Evolutionary conservation across 2,113 vertebrate species (phyloP).

Genomic region (Castor canadensis): DNA sequence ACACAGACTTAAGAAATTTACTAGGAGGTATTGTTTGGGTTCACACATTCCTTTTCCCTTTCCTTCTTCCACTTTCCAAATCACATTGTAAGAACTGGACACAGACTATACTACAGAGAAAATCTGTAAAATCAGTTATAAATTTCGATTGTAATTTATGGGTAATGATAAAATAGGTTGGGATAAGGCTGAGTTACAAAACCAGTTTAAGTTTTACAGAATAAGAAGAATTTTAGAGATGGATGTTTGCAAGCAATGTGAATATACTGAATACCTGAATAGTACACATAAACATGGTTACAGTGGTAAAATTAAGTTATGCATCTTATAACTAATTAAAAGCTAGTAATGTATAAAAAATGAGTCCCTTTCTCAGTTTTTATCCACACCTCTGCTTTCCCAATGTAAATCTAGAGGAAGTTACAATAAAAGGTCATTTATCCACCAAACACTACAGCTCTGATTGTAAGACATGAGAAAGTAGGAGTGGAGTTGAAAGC

Average conservation of each 20-base stretch:
- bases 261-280: not conserved
- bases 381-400: not conserved
- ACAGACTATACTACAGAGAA: not conserved
- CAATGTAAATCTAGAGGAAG: not conserved
- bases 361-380: not conserved
- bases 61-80: not conserved
- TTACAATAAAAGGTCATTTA: too few species aligned
- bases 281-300: not conserved
- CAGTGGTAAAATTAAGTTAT: not conserved
- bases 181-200: not conserved
- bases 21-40: not conserved
- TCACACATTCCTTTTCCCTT: not conserved
- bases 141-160: not conserved
- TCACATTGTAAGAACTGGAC: not conserved
- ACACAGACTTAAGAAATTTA: not conserved
- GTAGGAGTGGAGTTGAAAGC: not conserved
- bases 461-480: too few species aligned
- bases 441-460: too few species aligned
- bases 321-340: not conserved
- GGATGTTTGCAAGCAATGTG: not conserved
- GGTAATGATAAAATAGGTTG: not conserved
- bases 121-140: not conserved
- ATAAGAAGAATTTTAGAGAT: not conserved
- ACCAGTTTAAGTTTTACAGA: not conserved
- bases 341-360: not conserved